These are phyloP conservation scores for Eonycteris spelaea DNA, from an alignment of 2,113 vertebrate species.

Conservation along the genomic window DNA sequence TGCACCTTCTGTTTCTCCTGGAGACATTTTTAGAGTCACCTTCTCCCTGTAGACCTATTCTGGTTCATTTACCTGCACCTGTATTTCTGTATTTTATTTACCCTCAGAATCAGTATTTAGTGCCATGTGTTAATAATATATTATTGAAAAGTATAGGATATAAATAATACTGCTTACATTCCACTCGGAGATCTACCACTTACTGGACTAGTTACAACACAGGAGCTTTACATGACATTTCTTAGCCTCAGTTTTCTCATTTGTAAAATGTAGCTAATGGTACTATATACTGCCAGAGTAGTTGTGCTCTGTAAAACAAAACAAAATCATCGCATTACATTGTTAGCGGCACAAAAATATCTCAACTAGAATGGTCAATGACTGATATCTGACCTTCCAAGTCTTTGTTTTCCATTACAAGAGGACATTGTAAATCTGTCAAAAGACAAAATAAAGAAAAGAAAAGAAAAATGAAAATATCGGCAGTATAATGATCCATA, in stretches of 20 bases:
- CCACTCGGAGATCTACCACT: background rate
- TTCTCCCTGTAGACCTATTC: background rate
- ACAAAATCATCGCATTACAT: background rate
- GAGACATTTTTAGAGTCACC: background rate
- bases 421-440: background rate
- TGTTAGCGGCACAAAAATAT: background rate
- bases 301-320: constrained; percentile 1
- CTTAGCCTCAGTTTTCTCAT: background rate
- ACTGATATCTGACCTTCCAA: background rate
- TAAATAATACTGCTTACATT: background rate
- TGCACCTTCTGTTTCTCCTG: background rate
- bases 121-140: background rate
- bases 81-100: background rate
- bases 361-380: background rate
- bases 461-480: background rate
- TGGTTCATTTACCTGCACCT: background rate
- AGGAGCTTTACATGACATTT: background rate
- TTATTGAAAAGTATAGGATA: background rate
- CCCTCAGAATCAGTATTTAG: background rate
- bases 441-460: background rate
- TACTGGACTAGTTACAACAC: background rate
- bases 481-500: background rate
- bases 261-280: background rate
- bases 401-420: background rate
- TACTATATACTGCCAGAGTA: background rate